Evolutionary conservation across 2,113 vertebrate genomes (phyloP).

Genomic region (Recurvirostra avosetta): DNA sequence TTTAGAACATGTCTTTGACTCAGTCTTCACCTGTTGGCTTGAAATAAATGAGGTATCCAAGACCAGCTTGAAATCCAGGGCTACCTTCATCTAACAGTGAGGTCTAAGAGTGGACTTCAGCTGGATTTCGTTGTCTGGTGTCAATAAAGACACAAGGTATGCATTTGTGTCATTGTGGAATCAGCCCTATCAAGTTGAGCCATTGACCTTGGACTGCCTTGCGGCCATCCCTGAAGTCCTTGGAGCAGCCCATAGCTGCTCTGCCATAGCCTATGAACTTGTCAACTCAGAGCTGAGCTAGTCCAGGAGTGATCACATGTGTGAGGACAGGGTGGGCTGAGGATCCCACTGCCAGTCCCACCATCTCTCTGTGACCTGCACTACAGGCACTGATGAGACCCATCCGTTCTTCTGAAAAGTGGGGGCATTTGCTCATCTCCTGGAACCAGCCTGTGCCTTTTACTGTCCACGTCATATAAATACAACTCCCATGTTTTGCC

Average conservation of each 20-base stretch:
- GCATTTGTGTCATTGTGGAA: background rate
- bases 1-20: background rate
- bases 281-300: background rate
- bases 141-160: background rate
- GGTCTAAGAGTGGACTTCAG: background rate
- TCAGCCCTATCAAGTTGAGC: background rate
- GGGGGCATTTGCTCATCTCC: background rate
- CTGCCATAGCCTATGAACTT: background rate
- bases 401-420: background rate
- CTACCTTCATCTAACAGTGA: background rate
- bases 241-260: background rate
- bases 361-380: background rate
- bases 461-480: background rate
- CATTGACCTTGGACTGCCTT: background rate
- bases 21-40: background rate
- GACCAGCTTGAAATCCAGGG: background rate
- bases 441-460: background rate
- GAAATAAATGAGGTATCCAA: background rate
- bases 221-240: background rate
- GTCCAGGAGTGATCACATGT: rapidly evolving
- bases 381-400: background rate
- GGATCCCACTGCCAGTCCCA: background rate
- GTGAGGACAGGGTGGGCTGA: background rate
- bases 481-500: background rate
- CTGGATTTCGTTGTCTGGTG: background rate